Percentiles rank a stretch among this genome's conserved stretches.
These are phyloP conservation scores for Chanos chanos DNA, from an alignment of 2,797 vertebrate species.

Conservation along the genomic window DNA sequence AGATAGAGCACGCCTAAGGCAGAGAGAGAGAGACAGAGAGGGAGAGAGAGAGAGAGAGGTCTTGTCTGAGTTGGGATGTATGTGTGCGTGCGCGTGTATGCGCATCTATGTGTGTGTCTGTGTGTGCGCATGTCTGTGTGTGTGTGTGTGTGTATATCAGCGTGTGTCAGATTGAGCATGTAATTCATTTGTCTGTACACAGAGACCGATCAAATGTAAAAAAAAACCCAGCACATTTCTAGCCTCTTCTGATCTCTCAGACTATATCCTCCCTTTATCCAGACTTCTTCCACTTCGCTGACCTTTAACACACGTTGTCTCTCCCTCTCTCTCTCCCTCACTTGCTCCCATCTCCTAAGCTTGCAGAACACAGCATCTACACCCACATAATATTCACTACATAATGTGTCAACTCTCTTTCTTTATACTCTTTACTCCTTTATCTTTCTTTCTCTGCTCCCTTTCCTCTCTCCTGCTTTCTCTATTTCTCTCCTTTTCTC, in stretches of 20 bases:
- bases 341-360: too few species aligned
- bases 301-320: too few species aligned
- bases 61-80: too few species aligned
- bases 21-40: too few species aligned
- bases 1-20: too few species aligned
- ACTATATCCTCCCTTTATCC: background rate
- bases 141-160: background rate
- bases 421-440: background rate
- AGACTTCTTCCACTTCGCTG: background rate
- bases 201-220: constrained; percentile 5
- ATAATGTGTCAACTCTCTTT: too few species aligned
- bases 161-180: background rate
- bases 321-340: background rate
- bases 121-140: background rate
- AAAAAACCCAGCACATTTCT: background rate
- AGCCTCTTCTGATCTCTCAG: background rate
- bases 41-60: too few species aligned
- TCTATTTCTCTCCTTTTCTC: constrained; percentile 11
- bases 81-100: too few species aligned
- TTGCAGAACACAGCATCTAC: too few species aligned
- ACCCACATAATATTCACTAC: too few species aligned
- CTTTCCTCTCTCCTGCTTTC: background rate
- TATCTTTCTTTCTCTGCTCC: background rate
- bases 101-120: too few species aligned
- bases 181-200: background rate